A percentile compares a stretch with the other conserved stretches of the same genome.
These are phyloP conservation scores for Heliconius sara DNA, from an alignment of 2,888 invertebrate genomes.

Conservation along the genomic window DNA sequence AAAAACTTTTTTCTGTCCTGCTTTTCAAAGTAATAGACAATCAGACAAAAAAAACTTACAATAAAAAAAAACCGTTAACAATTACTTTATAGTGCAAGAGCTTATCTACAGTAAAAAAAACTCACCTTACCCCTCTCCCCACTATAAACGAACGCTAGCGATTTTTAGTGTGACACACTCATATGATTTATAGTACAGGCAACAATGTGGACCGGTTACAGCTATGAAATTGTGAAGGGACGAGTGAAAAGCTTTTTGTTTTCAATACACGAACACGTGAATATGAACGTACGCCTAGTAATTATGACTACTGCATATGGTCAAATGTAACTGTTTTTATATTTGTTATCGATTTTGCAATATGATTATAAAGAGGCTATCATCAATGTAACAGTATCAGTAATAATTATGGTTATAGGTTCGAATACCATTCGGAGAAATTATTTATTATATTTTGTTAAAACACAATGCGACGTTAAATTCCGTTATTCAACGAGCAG, in stretches of 20 bases:
- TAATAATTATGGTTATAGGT: not conserved
- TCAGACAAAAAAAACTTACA: not conserved
- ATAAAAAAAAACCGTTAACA: conserved; percentile 5
- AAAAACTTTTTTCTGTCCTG: no score
- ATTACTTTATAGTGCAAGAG: not conserved
- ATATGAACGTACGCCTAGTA: conserved; percentile 56
- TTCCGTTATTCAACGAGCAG: not conserved
- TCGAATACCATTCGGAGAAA: not conserved
- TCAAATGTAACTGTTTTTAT: conserved; percentile 48
- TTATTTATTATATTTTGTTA: not conserved
- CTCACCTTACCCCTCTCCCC: conserved; percentile 61
- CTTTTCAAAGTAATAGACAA: no score
- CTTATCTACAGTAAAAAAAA: conserved; percentile 6
- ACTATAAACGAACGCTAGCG: conserved; percentile 72
- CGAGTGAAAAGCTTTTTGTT: conserved; percentile 69
- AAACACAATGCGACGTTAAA: not conserved
- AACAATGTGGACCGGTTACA: conserved; percentile 76
- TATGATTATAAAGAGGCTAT: no score
- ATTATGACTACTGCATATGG: conserved; percentile 66
- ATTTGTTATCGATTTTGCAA: no score
- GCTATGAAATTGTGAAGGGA: conserved; percentile 66
- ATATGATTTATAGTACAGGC: conserved; percentile 73
- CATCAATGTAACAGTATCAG: no score
- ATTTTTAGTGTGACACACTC: conserved; percentile 79
- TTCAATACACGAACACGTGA: conserved; percentile 45